Evolutionary conservation across 2,888 invertebrate species (phyloP).

Genomic region (Carterocephalus palaemon): DNA sequence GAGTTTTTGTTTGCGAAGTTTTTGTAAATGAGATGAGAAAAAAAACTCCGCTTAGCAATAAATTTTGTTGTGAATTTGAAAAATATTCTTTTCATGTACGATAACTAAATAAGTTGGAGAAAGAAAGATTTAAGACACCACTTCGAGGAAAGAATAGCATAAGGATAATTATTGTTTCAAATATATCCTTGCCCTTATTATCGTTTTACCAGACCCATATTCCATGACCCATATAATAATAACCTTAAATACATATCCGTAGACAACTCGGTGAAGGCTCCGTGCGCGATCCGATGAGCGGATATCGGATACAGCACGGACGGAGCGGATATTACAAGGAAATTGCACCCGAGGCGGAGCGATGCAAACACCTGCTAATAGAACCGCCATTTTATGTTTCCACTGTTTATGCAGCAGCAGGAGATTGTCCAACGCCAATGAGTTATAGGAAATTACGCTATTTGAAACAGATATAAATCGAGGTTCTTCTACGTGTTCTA

Average conservation of each 20-base stretch:
- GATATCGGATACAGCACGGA: slow-evolving; percentile 20
- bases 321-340: slow-evolving; percentile 22
- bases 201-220: too few species aligned
- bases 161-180: too few species aligned
- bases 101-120: background rate
- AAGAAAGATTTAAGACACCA: too few species aligned
- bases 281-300: background rate
- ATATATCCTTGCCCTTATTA: too few species aligned
- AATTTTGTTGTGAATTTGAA: slow-evolving; percentile 1
- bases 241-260: too few species aligned
- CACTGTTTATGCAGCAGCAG: background rate
- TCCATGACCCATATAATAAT: too few species aligned
- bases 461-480: too few species aligned
- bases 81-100: background rate
- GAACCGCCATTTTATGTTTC: slow-evolving; percentile 1
- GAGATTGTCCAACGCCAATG: background rate
- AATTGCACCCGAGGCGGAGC: slow-evolving; percentile 16
- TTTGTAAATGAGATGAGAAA: background rate
- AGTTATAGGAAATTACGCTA: too few species aligned
- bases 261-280: background rate
- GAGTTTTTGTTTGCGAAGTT: background rate
- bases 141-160: too few species aligned
- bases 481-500: too few species aligned
- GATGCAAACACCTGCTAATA: slow-evolving; percentile 12
- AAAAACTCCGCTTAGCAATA: background rate